Evolutionary conservation across 2,113 vertebrate species (phyloP).

Genomic region (Urocynchramus pylzowi): DNA sequence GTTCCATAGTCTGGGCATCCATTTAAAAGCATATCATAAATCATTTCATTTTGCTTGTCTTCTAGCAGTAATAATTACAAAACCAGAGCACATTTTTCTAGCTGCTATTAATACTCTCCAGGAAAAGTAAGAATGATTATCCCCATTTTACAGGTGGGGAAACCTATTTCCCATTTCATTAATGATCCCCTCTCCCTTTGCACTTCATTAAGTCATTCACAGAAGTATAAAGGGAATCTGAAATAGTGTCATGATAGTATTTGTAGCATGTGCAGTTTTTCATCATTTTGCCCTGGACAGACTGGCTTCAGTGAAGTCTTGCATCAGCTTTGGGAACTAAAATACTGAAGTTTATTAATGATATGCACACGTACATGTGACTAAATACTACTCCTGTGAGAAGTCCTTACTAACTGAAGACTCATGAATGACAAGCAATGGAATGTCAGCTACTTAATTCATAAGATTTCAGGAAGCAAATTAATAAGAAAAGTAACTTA

Average conservation of each 20-base stretch:
- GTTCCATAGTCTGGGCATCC: background rate
- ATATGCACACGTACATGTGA: background rate
- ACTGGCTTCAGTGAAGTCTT: background rate
- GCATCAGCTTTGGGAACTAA: background rate
- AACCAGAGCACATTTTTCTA: slow-evolving; percentile 23
- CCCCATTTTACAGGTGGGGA: slow-evolving; percentile 36
- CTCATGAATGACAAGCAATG: background rate
- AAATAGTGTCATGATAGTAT: background rate
- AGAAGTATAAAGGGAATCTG: background rate
- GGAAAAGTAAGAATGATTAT: slow-evolving; percentile 51
- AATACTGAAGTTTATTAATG: background rate
- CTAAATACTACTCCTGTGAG: background rate
- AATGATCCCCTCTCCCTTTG: slow-evolving; percentile 5
- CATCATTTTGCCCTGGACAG: background rate
- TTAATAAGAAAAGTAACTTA: background rate
- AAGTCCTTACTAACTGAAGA: background rate
- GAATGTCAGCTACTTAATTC: background rate
- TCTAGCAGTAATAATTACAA: slow-evolving; percentile 39
- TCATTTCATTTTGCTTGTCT: slow-evolving; percentile 42
- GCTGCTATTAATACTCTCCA: slow-evolving; percentile 23
- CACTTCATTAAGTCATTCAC: slow-evolving; percentile 34
- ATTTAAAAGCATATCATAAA: slow-evolving; percentile 41
- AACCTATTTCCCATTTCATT: slow-evolving; percentile 23
- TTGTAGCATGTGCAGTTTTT: background rate
- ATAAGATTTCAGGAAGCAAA: background rate